Evolutionary conservation across 2,113 vertebrate species (phyloP).

Genomic region (Theristicus caerulescens): DNA sequence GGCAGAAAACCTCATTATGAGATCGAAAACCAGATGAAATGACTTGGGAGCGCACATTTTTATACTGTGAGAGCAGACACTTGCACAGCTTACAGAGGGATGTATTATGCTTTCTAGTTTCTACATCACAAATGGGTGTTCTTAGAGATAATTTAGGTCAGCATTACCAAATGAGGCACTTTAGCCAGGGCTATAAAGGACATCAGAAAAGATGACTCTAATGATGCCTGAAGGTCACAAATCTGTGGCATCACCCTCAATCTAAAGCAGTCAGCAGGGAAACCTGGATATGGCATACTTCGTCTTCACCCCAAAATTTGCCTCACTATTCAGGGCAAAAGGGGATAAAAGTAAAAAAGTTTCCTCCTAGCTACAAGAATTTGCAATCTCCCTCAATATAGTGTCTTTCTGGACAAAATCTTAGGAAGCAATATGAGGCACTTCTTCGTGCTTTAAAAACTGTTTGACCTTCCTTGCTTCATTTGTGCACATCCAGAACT

Average conservation of each 20-base stretch:
- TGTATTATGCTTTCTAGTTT: not conserved
- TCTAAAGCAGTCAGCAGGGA: not conserved
- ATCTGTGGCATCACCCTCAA: not conserved
- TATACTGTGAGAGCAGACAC: not conserved
- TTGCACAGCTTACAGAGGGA: not conserved
- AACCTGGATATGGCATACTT: not conserved
- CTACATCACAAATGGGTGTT: not conserved
- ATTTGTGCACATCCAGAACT: not conserved
- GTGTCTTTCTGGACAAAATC: not conserved
- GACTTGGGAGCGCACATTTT: not conserved
- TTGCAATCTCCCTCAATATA: not conserved
- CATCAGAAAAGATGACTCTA: not conserved
- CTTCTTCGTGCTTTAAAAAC: not conserved
- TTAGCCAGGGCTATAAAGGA: not conserved
- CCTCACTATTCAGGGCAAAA: not conserved
- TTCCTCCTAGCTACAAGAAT: not conserved
- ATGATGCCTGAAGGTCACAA: not conserved
- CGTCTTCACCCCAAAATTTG: accelerated
- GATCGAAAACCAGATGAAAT: not conserved
- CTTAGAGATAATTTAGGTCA: not conserved
- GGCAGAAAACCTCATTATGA: not conserved
- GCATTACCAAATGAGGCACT: not conserved
- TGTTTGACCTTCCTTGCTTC: not conserved
- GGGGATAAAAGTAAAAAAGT: not conserved
- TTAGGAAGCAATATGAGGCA: not conserved